Base-by-base conservation (phyloP, 2,113 vertebrate genomes). In the Lagopus leucura region DNA sequence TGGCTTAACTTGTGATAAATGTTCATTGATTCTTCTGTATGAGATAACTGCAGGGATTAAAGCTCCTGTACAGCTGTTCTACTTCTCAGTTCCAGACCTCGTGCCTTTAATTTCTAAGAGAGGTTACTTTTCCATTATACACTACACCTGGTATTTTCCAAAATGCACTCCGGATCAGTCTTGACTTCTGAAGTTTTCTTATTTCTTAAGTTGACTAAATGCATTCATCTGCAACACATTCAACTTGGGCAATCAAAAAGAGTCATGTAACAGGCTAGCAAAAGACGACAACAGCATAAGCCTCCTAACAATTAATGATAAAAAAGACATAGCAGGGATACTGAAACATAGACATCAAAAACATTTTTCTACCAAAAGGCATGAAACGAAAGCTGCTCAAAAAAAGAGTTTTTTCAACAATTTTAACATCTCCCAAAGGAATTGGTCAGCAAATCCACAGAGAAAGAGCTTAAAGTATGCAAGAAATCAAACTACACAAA, bases 401-500 rank as follows among this genome's bases (percentile, higher is more conserved):
- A 58, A 38, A 82, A 54, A 32, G 43, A 38, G 25, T 1, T 81
- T 82, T 78, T 63, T 12, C n/a, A 40, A 13, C 17, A 2, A 2
- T 61, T 93, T 78, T 54, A 27, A 69, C 74, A 38, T 3, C 32
- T 83, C 72, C 75, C 73, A 28, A 66, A 86, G 67, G 87, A 89
- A 86, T 42, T 20, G 88, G 82, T 66, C 85, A 64, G 58, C 54
- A 88, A 86, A 75, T 88, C 74, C 70, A 67, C 50, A 64, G 47
- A 88, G 79, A 77, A 7, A 3, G 34, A 77, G 88, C 25, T 47
- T 75, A 58, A 65, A 93, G 93, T 45, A 86, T 38, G 65, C 36
- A 58, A 90, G 76, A 45, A 91, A 91, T 66, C 81, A 73, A 92
- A 77, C 77, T 86, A 58, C 21, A 45, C 70, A 82, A 93, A 91